Evolutionary conservation across 2,113 vertebrate genomes (phyloP), one percentile per base, ranked within the genome.

Genomic region (Odocoileus virginianus): DNA sequence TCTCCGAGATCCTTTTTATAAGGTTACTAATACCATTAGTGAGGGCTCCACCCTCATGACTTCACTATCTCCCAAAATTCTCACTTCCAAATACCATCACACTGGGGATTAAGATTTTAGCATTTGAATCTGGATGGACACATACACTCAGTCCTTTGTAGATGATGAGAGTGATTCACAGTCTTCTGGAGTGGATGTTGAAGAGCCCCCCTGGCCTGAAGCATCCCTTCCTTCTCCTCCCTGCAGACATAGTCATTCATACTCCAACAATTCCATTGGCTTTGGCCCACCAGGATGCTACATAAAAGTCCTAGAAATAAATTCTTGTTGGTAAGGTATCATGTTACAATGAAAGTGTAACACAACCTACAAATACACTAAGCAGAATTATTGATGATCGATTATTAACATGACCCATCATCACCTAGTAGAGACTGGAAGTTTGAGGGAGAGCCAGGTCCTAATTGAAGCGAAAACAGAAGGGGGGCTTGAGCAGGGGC

Each of bases 341-440:
- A 90, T 86, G 50, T 94, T 83, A 94, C 82, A 43, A 85, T 64
- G 50, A 96, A 96, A 83, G 55, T 90, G 60, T 86, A 96, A 87
- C 84, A 85, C 6, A 92, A 30, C 79, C 57, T 95, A 87, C 58
- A 97, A 95, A 96, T 81, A 94, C 47, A 84, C 15, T 52, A 36
- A 45, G 87, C 58, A 40, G 10, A 64, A 84, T 87, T 95, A 92
- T 60, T 96, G 67, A 58, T 55, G 52, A 95, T 96, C 50, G 74
- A 87, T 96, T 96, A 96, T 95, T 96, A 57, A 81, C 45, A 85
- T 52, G 54, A 67, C 25, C 9, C 30, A 64, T 87, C 25, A 54
- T 96, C 19, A 67, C 33, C 33, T 21, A 23, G 30, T 33, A 64
- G 52, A 91, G 27, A 47, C 23, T 27, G 8, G 2, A 60, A 85